Percentiles rank a stretch among this genome's conserved stretches.
Conservation (phyloP, 2,797 vertebrate species). For the Sciurus vulgaris region DNA sequence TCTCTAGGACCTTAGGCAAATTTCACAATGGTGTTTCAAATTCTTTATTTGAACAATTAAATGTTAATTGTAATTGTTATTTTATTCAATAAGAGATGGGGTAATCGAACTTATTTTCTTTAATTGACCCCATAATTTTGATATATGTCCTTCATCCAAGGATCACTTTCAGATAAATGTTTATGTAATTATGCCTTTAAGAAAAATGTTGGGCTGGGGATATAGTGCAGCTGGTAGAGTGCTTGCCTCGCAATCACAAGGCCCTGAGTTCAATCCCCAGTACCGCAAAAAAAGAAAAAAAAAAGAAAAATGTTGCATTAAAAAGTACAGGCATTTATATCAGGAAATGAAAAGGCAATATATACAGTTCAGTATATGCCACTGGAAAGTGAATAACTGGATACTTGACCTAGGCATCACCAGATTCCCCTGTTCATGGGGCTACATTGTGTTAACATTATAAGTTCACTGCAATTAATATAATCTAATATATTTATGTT, state of each 20-base stretch:
- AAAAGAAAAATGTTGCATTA: neutral
- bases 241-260: too few relatives aligned
- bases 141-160: neutral
- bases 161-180: neutral
- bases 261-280: too few relatives aligned
- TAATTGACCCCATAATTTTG: slow-evolving; percentile 13
- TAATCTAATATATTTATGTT: neutral
- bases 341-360: neutral
- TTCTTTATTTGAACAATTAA: slow-evolving; percentile 46
- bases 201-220: too few relatives aligned
- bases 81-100: neutral
- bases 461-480: neutral
- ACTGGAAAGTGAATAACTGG: neutral
- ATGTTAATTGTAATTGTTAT: slow-evolving; percentile 29
- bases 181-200: neutral
- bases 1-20: neutral
- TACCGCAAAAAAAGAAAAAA: too few relatives aligned
- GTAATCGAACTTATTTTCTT: slow-evolving; percentile 16
- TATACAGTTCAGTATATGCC: neutral
- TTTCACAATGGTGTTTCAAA: neutral
- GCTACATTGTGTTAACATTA: neutral
- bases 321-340: neutral
- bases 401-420: neutral
- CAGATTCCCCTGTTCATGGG: neutral
- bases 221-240: too few relatives aligned